Evolutionary conservation across 1,140 invertebrate genomes (phyloP).

Genomic region (Nephotettix cincticeps): DNA sequence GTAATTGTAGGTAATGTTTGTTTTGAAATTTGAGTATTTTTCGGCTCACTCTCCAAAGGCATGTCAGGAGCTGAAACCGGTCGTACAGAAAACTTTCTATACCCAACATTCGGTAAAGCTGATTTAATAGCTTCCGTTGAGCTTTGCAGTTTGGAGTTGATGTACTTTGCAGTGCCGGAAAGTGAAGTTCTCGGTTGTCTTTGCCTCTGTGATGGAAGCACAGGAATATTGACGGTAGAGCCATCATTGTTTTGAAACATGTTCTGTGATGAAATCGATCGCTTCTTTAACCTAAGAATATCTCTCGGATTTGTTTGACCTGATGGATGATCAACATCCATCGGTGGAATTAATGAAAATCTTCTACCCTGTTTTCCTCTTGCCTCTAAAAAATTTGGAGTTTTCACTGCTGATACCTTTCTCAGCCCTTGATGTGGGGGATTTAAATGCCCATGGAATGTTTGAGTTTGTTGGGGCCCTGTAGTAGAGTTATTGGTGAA

Average conservation of each 20-base stretch:
- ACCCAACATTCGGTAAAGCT: background rate
- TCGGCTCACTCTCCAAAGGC: background rate
- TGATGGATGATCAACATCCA: slow-evolving; percentile 19
- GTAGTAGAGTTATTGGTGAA: background rate
- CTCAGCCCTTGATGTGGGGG: background rate
- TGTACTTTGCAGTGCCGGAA: background rate
- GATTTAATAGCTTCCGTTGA: background rate
- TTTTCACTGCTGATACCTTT: background rate
- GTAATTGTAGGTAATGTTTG: background rate
- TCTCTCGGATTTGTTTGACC: background rate
- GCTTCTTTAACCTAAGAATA: background rate
- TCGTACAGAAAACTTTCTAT: slow-evolving; percentile 6
- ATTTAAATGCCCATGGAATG: background rate
- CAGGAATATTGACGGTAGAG: background rate
- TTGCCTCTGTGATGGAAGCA: background rate
- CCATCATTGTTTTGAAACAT: background rate
- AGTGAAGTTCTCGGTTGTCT: background rate
- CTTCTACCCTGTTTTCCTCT: background rate
- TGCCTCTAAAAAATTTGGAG: background rate
- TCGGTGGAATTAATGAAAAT: slow-evolving; percentile 18
- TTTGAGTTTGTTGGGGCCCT: background rate
- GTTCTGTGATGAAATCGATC: background rate
- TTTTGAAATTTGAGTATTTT: background rate
- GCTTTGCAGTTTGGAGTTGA: background rate
- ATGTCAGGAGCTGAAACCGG: background rate